Conservation (phyloP, 1,140 invertebrate species). For the Samia ricini region DNA sequence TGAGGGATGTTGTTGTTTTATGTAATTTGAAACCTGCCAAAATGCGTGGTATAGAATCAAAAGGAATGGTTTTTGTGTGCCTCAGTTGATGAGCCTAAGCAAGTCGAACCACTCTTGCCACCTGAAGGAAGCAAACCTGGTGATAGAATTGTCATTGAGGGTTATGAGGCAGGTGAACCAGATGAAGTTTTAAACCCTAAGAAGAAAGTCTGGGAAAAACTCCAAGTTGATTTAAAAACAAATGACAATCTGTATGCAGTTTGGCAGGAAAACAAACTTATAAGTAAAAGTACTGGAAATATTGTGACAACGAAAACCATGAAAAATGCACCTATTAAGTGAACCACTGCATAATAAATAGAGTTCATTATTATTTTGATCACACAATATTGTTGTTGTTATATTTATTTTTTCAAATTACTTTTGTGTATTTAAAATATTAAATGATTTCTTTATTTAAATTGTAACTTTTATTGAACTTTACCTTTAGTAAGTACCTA, state of each 20-base stretch:
- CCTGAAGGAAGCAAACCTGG: slow-evolving; percentile 86
- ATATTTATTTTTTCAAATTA: slow-evolving; percentile 3
- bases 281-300: slow-evolving; percentile 82
- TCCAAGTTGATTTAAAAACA: slow-evolving; percentile 90
- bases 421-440: not conserved
- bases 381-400: not conserved
- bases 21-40: slow-evolving; percentile 97
- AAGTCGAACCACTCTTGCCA: slow-evolving; percentile 91
- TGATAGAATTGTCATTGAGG: slow-evolving; percentile 89
- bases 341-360: slow-evolving; percentile 42
- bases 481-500: too few species aligned
- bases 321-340: slow-evolving; percentile 88
- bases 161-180: slow-evolving; percentile 86
- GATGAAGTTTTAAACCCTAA: slow-evolving; percentile 96
- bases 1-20: slow-evolving; percentile 91
- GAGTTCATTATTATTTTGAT: too few species aligned
- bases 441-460: not conserved
- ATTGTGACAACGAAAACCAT: slow-evolving; percentile 84
- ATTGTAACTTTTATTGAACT: not conserved
- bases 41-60: slow-evolving; percentile 93
- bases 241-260: slow-evolving; percentile 85
- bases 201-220: slow-evolving; percentile 98
- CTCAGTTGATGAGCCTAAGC: slow-evolving; percentile 86
- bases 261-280: slow-evolving; percentile 89
- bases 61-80: slow-evolving; percentile 95